A percentile compares a stretch with the other conserved stretches of the same genome.
Conservation (phyloP, 2,113 vertebrate genomes). For the Taurulus bubalis region DNA sequence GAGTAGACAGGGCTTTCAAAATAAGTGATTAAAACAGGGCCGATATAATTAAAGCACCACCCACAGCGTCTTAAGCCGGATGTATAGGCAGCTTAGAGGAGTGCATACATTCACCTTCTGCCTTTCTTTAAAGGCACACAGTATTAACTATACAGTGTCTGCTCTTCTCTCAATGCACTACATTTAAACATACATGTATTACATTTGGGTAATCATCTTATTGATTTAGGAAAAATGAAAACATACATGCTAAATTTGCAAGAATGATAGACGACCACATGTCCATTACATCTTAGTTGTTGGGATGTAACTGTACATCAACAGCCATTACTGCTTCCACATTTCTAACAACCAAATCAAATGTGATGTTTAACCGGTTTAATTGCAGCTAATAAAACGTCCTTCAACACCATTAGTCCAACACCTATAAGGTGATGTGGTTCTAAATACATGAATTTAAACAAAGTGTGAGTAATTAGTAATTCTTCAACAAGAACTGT, state of each 20-base stretch:
- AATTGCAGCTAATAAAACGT: conserved; percentile 8
- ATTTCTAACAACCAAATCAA: background rate
- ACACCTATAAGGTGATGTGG: background rate
- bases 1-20: conserved; percentile 71
- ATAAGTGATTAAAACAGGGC: conserved; percentile 72
- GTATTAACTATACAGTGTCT: background rate
- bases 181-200: background rate
- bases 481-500: background rate
- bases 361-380: background rate
- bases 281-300: background rate
- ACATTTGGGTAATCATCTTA: background rate
- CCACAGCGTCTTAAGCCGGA: conserved; percentile 52
- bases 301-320: no score
- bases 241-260: background rate
- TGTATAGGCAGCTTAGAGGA: conserved; percentile 34
- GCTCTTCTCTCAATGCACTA: background rate
- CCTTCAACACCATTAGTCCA: conserved; percentile 6
- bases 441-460: background rate
- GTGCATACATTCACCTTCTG: conserved; percentile 17
- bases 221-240: background rate
- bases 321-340: background rate
- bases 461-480: background rate
- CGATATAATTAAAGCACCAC: conserved; percentile 72
- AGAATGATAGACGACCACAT: background rate
- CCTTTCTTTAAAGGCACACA: background rate